These are phyloP conservation scores for Chelmon rostratus DNA, from an alignment of 2,797 vertebrate genomes.

Conservation along the genomic window DNA sequence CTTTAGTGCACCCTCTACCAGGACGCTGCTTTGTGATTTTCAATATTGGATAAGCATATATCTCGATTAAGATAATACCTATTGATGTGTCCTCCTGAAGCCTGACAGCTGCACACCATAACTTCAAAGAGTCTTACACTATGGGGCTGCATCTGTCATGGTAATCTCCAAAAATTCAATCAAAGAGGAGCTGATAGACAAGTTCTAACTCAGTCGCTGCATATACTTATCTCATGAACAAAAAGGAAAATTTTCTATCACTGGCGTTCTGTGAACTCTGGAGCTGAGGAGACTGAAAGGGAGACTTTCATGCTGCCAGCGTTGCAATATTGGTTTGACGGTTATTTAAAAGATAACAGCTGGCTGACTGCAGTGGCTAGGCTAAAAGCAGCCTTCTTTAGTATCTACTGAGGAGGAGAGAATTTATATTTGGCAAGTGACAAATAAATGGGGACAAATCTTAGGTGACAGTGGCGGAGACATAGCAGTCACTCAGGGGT, in stretches of 20 bases:
- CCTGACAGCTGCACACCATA: constrained; percentile 33
- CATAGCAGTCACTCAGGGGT: neutral
- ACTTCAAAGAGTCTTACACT: constrained; percentile 56
- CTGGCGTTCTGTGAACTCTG: constrained; percentile 63
- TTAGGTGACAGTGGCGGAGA: constrained; percentile 17
- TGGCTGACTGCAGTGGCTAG: constrained; percentile 49
- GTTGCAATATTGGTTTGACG: constrained; percentile 61
- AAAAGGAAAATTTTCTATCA: constrained; percentile 65
- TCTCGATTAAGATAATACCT: constrained; percentile 23
- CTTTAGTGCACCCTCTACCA: neutral
- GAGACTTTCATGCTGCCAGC: constrained; percentile 56
- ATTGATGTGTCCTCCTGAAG: constrained; percentile 11
- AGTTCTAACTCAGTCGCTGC: constrained; percentile 53
- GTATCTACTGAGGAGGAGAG: constrained; percentile 39
- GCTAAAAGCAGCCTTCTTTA: constrained; percentile 37
- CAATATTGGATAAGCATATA: constrained; percentile 8
- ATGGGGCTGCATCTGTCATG: constrained; percentile 50
- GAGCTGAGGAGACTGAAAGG: constrained; percentile 50
- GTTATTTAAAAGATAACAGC: constrained; percentile 77
- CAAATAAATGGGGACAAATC: constrained; percentile 32
- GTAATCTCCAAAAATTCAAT: constrained; percentile 75
- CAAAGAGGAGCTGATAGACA: constrained; percentile 62
- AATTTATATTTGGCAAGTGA: constrained; percentile 26
- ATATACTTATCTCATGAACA: constrained; percentile 65
- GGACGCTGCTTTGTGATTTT: constrained; percentile 17